Conservation (phyloP, 2,113 vertebrate genomes). For the Bubo bubo region DNA sequence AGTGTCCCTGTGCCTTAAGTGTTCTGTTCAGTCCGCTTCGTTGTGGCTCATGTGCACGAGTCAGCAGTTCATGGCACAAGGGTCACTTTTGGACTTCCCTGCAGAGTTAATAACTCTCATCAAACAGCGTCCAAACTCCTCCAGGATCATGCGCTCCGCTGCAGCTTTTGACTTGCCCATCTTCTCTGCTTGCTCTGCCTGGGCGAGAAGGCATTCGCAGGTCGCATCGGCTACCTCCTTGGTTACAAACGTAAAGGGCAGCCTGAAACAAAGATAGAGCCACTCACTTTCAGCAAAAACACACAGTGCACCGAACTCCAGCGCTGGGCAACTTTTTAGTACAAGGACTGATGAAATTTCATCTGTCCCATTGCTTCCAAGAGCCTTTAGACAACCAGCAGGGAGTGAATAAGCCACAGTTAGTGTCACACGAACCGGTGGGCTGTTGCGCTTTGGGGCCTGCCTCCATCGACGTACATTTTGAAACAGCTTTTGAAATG, state of each 20-base stretch:
- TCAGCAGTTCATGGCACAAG: conserved; percentile 91
- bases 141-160: conserved; percentile 92
- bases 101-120: conserved; percentile 96
- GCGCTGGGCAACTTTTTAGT: not conserved
- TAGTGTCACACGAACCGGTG: not conserved
- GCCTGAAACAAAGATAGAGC: conserved; percentile 70
- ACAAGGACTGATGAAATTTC: not conserved
- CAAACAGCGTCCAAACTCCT: conserved; percentile 97
- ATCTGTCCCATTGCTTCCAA: not conserved
- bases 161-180: conserved; percentile 84
- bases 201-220: conserved; percentile 92
- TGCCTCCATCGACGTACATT: not conserved
- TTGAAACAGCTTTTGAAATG: not conserved
- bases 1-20: conserved; percentile 72
- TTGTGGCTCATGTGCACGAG: not conserved
- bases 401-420: not conserved
- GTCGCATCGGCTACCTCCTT: conserved; percentile 96
- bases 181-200: conserved; percentile 90
- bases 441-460: not conserved
- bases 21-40: conserved; percentile 19
- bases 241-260: conserved; percentile 95
- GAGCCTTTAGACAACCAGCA: not conserved
- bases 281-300: not conserved
- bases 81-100: conserved; percentile 93
- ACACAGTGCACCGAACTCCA: not conserved